Percentiles rank a stretch among this genome's conserved stretches.
Evolutionary conservation across 2,797 vertebrate species (phyloP).

Genomic region (Urocyon cinereoargenteus): DNA sequence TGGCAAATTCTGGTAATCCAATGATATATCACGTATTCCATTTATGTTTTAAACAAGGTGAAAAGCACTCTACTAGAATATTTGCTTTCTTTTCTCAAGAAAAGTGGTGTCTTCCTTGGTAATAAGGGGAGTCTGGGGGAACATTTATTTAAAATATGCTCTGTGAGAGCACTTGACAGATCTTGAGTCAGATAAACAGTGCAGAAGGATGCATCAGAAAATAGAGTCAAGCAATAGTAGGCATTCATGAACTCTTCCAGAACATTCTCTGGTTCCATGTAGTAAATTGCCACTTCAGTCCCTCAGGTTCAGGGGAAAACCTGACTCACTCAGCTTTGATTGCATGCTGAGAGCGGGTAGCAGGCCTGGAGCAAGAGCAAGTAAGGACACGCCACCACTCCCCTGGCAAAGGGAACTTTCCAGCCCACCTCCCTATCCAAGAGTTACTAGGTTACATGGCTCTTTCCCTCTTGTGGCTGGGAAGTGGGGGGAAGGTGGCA

Average conservation of each 20-base stretch:
- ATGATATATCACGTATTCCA: rapidly evolving
- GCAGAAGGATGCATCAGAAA: neutral
- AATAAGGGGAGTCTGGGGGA: neutral
- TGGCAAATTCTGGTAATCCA: neutral
- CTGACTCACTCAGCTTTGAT: neutral
- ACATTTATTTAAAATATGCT: neutral
- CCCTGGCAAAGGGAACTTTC: neutral
- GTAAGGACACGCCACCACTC: neutral
- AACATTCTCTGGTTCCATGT: neutral
- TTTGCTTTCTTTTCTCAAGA: neutral
- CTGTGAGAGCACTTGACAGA: neutral
- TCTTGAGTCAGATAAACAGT: neutral
- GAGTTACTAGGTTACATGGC: rapidly evolving
- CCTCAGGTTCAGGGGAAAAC: neutral
- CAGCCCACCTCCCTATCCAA: too few species aligned
- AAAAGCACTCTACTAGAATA: neutral
- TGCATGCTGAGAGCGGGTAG: neutral
- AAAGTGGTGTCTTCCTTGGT: neutral
- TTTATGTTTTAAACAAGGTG: neutral
- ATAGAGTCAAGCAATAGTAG: neutral
- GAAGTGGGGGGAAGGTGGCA: neutral
- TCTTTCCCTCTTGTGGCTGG: neutral
- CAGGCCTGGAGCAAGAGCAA: neutral
- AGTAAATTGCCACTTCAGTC: neutral
- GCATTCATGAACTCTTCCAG: neutral